Evolutionary conservation across 2,888 invertebrate genomes (phyloP).

Genomic region (Coenonympha arcania): DNA sequence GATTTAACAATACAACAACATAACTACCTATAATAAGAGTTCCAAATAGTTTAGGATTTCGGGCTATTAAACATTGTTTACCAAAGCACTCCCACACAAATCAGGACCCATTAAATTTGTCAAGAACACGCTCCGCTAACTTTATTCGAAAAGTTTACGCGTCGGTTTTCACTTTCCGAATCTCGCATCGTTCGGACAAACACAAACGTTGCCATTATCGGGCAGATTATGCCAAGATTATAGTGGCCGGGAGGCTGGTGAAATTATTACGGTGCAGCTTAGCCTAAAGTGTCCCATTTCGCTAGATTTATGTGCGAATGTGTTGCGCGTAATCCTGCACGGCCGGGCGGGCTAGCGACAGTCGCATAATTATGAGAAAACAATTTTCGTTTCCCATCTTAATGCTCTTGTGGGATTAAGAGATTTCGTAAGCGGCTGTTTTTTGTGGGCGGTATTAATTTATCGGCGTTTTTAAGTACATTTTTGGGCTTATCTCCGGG

Average conservation of each 20-base stretch:
- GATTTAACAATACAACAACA: too few species aligned
- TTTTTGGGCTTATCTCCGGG: conserved; percentile 24
- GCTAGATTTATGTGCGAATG: conserved; percentile 70
- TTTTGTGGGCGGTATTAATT: conserved; percentile 32
- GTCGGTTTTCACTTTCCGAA: too few species aligned
- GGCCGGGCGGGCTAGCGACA: conserved; percentile 46
- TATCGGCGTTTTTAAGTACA: conserved; percentile 22
- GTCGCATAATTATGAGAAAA: conserved; percentile 72
- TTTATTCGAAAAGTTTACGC: conserved; percentile 56
- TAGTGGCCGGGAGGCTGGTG: conserved; percentile 58
- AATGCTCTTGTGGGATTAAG: conserved; percentile 60
- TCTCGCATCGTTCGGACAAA: conserved; percentile 55
- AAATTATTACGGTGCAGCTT: conserved; percentile 71
- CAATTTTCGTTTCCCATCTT: conserved; percentile 70
- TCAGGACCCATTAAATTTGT: conserved; percentile 29
- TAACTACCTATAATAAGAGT: too few species aligned
- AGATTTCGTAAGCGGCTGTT: conserved; percentile 38
- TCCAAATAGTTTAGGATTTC: background rate
- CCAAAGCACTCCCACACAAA: background rate
- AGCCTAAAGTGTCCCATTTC: conserved; percentile 70
- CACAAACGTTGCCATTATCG: conserved; percentile 69
- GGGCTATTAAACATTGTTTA: background rate
- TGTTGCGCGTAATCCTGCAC: conserved; percentile 66
- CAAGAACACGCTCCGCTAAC: conserved; percentile 47
- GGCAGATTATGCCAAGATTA: conserved; percentile 73